Percentiles rank a stretch among this genome's conserved stretches.
Evolutionary conservation across 2,113 vertebrate species (phyloP).

Genomic region (Tenebrosternarchus preto): DNA sequence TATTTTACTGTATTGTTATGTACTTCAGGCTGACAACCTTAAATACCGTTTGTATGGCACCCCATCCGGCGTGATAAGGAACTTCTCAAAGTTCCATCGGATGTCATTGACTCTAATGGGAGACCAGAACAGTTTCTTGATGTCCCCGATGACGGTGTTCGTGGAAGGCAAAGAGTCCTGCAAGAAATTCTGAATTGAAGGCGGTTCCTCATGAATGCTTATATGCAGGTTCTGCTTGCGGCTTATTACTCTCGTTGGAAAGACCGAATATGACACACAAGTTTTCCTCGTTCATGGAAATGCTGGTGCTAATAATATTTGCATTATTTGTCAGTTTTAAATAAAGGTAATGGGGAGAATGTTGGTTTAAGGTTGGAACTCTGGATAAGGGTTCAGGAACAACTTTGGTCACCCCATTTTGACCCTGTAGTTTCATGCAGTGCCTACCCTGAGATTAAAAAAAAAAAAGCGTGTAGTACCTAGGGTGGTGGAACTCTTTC

Average conservation of each 20-base stretch:
- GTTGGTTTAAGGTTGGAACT: no score
- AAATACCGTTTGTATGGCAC: slow-evolving; percentile 73
- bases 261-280: no score
- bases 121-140: slow-evolving; percentile 76
- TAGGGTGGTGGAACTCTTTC: not conserved
- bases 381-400: no score
- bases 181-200: slow-evolving; percentile 10
- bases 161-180: slow-evolving; percentile 74
- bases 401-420: not conserved
- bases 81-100: slow-evolving; percentile 82
- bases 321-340: no score
- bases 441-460: not conserved
- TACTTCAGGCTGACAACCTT: no score
- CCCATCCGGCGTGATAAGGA: slow-evolving; percentile 73
- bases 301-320: no score
- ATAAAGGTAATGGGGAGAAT: no score
- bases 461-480: slow-evolving; percentile 4
- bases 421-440: not conserved
- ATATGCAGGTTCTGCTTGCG: not conserved
- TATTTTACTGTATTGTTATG: not conserved
- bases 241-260: not conserved
- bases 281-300: no score
- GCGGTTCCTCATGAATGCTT: no score
- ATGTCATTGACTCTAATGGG: slow-evolving; percentile 77
- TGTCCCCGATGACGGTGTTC: slow-evolving; percentile 76